A percentile compares a stretch with the other conserved stretches of the same genome.
Conservation (phyloP, 2,113 vertebrate genomes). For the Tretioscincus oriximinensis region DNA sequence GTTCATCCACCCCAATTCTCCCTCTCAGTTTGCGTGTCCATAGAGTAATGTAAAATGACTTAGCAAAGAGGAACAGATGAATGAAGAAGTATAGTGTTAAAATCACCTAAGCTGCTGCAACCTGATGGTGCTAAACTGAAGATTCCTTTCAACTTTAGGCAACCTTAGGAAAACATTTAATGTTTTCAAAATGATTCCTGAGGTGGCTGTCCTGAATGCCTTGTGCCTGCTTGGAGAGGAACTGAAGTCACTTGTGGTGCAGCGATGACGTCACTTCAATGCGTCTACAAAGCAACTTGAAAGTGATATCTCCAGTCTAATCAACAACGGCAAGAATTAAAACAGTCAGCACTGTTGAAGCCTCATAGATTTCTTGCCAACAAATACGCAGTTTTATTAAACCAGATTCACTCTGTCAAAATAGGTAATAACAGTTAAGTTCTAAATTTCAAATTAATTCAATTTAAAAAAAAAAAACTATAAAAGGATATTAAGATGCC, state of each 20-base stretch:
- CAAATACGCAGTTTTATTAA: neutral
- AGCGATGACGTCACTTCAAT: too few relatives aligned
- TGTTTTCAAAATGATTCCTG: too few relatives aligned
- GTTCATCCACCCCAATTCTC: neutral
- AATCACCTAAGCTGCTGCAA: too few relatives aligned
- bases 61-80: neutral
- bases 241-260: too few relatives aligned
- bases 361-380: neutral
- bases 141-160: too few relatives aligned
- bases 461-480: constrained; percentile 10
- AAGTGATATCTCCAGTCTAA: too few relatives aligned
- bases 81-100: neutral
- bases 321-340: neutral
- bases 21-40: neutral
- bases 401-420: neutral
- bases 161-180: too few relatives aligned
- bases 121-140: too few relatives aligned
- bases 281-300: too few relatives aligned
- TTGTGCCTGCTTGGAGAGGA: too few relatives aligned
- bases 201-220: too few relatives aligned
- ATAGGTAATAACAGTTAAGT: neutral
- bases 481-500: constrained; percentile 50
- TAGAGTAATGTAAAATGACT: neutral
- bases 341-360: neutral
- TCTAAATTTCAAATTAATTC: constrained; percentile 11